phyloP scores from a whole-genome alignment of 2,113 vertebrate species.

The Xyrauchen texanus region DNA sequence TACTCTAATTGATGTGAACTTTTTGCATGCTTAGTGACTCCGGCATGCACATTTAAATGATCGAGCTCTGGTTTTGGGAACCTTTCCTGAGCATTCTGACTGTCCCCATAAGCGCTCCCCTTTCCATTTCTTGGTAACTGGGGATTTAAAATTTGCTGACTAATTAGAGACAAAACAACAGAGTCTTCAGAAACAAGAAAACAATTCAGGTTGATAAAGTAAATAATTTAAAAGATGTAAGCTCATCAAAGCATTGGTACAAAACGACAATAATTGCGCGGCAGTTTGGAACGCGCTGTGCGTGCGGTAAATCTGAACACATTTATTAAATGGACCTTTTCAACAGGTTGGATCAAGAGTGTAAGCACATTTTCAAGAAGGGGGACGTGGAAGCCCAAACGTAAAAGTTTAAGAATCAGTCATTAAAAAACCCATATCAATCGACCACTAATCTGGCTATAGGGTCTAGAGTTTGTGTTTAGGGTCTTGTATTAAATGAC shows the following conservation, averaged over 20 bases:
- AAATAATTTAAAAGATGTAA: constrained; percentile 52
- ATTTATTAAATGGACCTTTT: background rate
- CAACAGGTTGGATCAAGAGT: background rate
- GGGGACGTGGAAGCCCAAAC: background rate
- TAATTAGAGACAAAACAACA: constrained; percentile 40
- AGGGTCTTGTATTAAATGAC: too few species aligned
- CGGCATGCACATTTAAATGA: constrained; percentile 52
- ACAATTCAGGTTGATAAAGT: constrained; percentile 36
- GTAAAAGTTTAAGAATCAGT: background rate
- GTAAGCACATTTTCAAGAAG: background rate
- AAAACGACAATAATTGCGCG: constrained; percentile 46
- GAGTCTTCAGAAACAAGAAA: constrained; percentile 44
- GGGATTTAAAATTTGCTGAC: constrained; percentile 52
- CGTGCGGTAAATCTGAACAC: constrained; percentile 30
- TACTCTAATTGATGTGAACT: too few species aligned
- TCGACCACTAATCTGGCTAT: too few species aligned
- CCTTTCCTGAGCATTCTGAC: constrained; percentile 32
- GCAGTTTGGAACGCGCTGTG: constrained; percentile 15
- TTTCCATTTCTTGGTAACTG: constrained; percentile 58
- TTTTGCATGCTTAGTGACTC: too few species aligned
- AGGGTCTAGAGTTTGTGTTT: too few species aligned
- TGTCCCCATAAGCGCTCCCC: constrained; percentile 25
- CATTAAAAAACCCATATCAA: too few species aligned
- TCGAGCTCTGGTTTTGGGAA: constrained; percentile 39
- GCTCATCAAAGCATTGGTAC: constrained; percentile 28